phyloP scores from a whole-genome alignment of 2,113 vertebrate genomes.

The Ranitomeya variabilis region DNA sequence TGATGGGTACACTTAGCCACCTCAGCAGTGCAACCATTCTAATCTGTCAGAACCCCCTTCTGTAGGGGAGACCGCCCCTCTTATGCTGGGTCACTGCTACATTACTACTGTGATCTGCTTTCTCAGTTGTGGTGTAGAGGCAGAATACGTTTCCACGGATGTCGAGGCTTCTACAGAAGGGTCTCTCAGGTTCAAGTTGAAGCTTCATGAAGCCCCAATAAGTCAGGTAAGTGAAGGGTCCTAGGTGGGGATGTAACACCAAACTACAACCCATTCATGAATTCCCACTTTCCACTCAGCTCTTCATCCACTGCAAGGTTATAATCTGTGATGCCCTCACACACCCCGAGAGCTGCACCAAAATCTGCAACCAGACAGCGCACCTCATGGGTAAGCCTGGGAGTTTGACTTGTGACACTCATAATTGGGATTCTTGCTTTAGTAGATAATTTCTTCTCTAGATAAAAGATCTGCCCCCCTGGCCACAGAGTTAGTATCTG shows the following conservation, averaged over 20 bases:
- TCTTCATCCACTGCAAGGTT: constrained; percentile 9
- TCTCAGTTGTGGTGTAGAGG: background rate
- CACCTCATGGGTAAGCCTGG: background rate
- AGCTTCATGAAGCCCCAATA: background rate
- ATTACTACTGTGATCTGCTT: background rate
- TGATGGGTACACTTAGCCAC: too few relatives aligned
- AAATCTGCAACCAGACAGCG: background rate
- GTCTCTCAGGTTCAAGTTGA: background rate
- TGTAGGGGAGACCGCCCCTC: too few relatives aligned
- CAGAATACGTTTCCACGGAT: background rate
- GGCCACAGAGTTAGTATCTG: constrained; percentile 23
- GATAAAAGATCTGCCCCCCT: background rate
- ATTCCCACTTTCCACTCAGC: background rate
- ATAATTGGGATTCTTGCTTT: background rate
- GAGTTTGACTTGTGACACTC: too few relatives aligned
- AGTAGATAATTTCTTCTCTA: background rate
- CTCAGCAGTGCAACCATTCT: too few relatives aligned
- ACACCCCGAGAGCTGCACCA: background rate
- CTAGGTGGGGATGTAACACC: background rate
- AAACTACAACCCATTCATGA: background rate
- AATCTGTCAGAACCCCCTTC: too few relatives aligned
- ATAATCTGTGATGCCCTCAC: background rate
- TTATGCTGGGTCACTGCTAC: background rate
- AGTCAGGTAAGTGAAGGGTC: background rate
- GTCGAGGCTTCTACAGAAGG: background rate